These are phyloP conservation scores for Bovichtus diacanthus DNA, from an alignment of 2,797 vertebrate genomes.

Conservation along the genomic window DNA sequence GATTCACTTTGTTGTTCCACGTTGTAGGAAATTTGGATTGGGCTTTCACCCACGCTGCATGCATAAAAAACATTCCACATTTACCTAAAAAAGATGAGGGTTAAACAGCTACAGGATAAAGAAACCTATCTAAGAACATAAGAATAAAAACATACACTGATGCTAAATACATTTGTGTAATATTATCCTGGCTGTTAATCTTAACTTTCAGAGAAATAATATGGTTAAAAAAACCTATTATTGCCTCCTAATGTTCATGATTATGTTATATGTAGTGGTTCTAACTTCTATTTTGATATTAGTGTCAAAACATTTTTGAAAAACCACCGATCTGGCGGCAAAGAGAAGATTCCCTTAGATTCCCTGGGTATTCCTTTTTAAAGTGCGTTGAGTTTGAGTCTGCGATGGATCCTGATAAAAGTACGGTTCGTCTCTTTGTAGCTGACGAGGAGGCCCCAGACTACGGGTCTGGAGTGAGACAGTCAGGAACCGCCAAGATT, in stretches of 20 bases:
- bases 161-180: background rate
- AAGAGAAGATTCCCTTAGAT: slow-evolving; percentile 36
- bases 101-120: background rate
- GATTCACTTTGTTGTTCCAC: background rate
- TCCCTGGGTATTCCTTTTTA: slow-evolving; percentile 34
- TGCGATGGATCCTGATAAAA: slow-evolving; percentile 53
- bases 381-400: slow-evolving; percentile 30
- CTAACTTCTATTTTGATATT: slow-evolving; percentile 5
- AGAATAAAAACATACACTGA: background rate
- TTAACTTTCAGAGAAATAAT: background rate
- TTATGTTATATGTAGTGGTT: too few species aligned
- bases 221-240: slow-evolving; percentile 13
- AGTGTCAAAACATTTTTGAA: background rate
- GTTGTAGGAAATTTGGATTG: background rate
- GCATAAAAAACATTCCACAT: background rate
- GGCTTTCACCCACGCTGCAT: background rate
- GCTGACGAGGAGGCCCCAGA: slow-evolving; percentile 98
- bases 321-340: background rate
- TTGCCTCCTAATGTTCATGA: background rate
- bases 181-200: background rate
- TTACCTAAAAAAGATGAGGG: background rate
- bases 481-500: slow-evolving; percentile 99
- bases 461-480: slow-evolving; percentile 97
- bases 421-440: slow-evolving; percentile 72
- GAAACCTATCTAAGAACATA: background rate